Base-by-base conservation (phyloP, 2,797 vertebrate genomes). In the Eutrigla gurnardus region DNA sequence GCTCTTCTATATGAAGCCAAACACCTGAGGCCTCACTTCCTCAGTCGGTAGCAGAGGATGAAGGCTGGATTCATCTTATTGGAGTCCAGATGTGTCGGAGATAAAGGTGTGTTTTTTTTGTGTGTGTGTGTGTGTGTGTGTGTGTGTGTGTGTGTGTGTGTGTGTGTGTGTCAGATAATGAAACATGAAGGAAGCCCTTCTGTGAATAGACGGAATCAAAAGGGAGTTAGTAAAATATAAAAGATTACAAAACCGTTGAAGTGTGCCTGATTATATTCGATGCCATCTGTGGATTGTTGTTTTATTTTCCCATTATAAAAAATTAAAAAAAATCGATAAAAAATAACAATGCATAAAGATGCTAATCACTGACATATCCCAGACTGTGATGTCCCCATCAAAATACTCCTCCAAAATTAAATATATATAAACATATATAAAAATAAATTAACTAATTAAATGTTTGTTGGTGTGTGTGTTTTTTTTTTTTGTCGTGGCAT, bases 11-110 rank as follows among this genome's bases (percentile, higher is more conserved):
- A 36, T 84, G 76, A 80, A 74, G 72, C 67, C 49, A 46, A 84
- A 70, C 79, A 88, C 82, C 82, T 80, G 85, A 83, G 78, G 78
- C 84, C 63, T 53, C 9, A 0, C 63, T 35, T 7, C 43, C 53
- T 74, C 74, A 83, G 79, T 50, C 54, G 50, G 47, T 6, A 57
- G 71, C 43, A 52, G 39, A 54, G 50, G 11, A 75, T 50, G 67
- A 61, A 15, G 40, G 49, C 39, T 59, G 55, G 59, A 75, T 61
- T 67, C 32, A 54, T 80, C 47, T 71, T 40, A 65, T 32, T 64
- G 59, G 7, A 67, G 58, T 76, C 52, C 42, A 70, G 43, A 71
- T 59, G 37, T 3, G 58, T 65, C 32, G 35, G n/a, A 13, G 7
- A 63, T 68, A 50, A 52, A 64, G 7, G n/a, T 68, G 45, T 50